Evolutionary conservation across 2,888 invertebrate genomes (phyloP).

Genomic region (Dorcus hopei): DNA sequence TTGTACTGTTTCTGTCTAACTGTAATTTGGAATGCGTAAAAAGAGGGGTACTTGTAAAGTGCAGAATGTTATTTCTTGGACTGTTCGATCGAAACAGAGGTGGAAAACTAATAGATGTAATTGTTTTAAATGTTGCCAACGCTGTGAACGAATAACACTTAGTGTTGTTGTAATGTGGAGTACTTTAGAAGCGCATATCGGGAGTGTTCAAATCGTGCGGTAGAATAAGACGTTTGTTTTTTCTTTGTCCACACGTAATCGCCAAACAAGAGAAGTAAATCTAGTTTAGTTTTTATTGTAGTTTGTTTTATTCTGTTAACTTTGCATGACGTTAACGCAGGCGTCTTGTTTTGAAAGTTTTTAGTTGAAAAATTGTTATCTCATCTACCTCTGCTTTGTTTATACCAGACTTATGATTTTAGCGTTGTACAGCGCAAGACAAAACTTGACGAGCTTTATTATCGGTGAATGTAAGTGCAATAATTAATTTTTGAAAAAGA

Average conservation of each 20-base stretch:
- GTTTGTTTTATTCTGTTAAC: neutral
- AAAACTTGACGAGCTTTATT: too few species aligned
- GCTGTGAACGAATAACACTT: conserved; percentile 29
- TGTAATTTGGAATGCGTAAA: too few species aligned
- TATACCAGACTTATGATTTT: neutral
- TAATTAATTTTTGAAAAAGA: too few species aligned
- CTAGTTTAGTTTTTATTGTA: neutral
- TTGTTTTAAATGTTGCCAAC: conserved; percentile 36
- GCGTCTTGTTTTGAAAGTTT: neutral
- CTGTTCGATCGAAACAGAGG: neutral
- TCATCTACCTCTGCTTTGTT: neutral
- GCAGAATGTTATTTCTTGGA: neutral
- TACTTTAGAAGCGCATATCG: conserved; percentile 23
- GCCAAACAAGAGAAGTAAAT: conserved; percentile 23
- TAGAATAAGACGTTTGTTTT: conserved; percentile 24
- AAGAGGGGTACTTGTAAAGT: neutral
- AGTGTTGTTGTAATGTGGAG: conserved; percentile 33
- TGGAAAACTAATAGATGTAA: conserved; percentile 26
- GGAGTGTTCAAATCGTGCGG: conserved; percentile 30
- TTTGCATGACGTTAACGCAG: neutral
- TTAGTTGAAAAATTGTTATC: neutral
- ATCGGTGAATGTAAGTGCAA: too few species aligned
- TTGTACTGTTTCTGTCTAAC: too few species aligned
- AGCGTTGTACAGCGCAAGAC: neutral
- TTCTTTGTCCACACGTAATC: conserved; percentile 4